phyloP scores from a whole-genome alignment of 2,888 invertebrate species.

The Dasypogon diadema region DNA sequence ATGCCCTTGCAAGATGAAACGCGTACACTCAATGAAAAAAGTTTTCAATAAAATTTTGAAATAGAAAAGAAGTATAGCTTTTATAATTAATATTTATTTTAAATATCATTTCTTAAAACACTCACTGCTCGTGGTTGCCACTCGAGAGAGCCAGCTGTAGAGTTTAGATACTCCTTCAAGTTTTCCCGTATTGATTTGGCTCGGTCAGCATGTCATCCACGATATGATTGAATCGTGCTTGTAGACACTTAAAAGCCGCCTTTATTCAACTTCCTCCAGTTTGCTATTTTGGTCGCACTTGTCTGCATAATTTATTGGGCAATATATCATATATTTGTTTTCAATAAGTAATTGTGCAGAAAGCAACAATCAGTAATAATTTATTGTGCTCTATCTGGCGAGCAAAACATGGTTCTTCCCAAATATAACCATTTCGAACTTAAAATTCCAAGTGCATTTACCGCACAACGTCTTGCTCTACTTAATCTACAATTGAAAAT shows the following conservation, averaged over 20 bases:
- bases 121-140: not conserved
- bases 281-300: not conserved
- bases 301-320: not conserved
- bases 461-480: conserved; percentile 1
- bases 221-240: no score
- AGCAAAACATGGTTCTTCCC: not conserved
- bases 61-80: not conserved
- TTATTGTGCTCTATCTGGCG: not conserved
- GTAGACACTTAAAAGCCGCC: no score
- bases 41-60: no score
- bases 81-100: no score
- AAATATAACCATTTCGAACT: conserved; percentile 10
- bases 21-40: no score
- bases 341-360: not conserved
- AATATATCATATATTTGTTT: not conserved
- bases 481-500: not conserved
- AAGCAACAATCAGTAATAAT: not conserved
- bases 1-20: no score
- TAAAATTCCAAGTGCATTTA: not conserved
- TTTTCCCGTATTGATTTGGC: not conserved
- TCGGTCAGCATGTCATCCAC: no score
- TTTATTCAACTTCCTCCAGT: no score
- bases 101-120: not conserved
- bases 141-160: not conserved
- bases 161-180: not conserved